These are phyloP conservation scores for Xylota segnis DNA, from an alignment of 2,888 invertebrate genomes.

Conservation along the genomic window DNA sequence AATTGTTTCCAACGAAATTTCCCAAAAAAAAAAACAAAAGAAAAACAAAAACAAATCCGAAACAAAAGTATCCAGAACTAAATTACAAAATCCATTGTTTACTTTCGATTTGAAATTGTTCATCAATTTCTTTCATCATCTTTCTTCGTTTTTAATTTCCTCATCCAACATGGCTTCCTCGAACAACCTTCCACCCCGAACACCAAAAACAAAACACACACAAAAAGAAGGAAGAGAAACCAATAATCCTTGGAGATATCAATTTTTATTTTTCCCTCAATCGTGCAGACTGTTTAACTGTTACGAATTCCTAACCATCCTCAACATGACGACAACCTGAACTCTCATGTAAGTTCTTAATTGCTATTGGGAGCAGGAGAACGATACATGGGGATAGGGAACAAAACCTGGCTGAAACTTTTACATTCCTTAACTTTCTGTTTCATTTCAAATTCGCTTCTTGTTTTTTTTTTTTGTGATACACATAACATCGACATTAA, in stretches of 20 bases:
- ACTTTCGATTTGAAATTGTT: conserved; percentile 62
- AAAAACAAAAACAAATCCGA: conserved; percentile 4
- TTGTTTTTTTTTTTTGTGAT: not conserved
- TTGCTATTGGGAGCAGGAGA: not conserved
- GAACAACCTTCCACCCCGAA: not conserved
- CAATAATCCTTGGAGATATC: conserved; percentile 46
- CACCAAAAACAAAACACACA: too few relatives aligned
- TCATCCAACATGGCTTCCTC: conserved; percentile 10
- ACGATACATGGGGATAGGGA: not conserved
- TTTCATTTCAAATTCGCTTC: not conserved
- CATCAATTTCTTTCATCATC: conserved; percentile 58
- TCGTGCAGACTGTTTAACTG: conserved; percentile 38
- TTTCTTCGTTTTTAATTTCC: conserved; percentile 49
- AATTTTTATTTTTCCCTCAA: conserved; percentile 14
- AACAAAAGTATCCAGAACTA: conserved; percentile 18
- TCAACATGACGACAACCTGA: conserved; percentile 16
- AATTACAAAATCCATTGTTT: conserved; percentile 56
- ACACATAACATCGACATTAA: not conserved
- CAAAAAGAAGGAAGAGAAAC: not conserved
- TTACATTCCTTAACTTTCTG: conserved; percentile 10
- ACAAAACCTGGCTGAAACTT: too few relatives aligned
- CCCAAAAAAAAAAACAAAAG: not conserved
- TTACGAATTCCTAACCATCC: conserved; percentile 19
- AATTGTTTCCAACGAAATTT: conserved; percentile 45
- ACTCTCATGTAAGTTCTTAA: conserved; percentile 35